Percentiles rank a stretch among this genome's conserved stretches.
phyloP scores from a whole-genome alignment of 2,888 invertebrate genomes.

The Rhogogaster chlorosoma region DNA sequence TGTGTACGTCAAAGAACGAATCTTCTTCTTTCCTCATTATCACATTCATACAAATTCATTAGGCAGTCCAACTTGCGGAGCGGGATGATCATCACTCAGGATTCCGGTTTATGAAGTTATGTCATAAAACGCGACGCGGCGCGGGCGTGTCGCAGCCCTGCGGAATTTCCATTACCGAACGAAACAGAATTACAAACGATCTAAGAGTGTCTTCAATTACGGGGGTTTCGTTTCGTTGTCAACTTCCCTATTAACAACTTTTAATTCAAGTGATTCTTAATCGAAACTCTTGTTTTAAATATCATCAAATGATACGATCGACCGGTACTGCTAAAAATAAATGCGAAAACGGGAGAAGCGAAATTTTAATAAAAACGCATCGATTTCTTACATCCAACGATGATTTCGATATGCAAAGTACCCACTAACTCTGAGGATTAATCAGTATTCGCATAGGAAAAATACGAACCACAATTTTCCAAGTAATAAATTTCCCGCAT shows the following conservation, averaged over 20 bases:
- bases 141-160: neutral
- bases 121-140: neutral
- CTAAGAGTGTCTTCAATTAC: conserved; percentile 7
- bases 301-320: conserved; percentile 2
- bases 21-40: conserved; percentile 21
- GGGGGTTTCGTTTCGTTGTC: conserved; percentile 12
- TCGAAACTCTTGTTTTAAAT: conserved; percentile 7
- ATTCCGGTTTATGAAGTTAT: conserved; percentile 30
- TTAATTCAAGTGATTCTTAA: conserved; percentile 31
- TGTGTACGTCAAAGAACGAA: neutral
- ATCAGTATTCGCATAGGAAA: conserved; percentile 55
- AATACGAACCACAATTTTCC: conserved; percentile 71
- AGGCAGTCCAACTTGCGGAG: conserved; percentile 15
- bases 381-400: neutral
- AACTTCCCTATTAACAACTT: conserved; percentile 30
- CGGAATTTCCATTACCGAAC: conserved; percentile 18
- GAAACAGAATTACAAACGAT: conserved; percentile 21
- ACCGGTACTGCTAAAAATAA: neutral
- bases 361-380: neutral
- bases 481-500: conserved; percentile 70
- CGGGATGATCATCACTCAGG: conserved; percentile 21
- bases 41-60: conserved; percentile 43
- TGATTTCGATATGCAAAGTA: neutral
- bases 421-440: conserved; percentile 5
- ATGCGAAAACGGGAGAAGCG: neutral